Conservation (phyloP, 2,113 vertebrate species). For the Vombatus ursinus region DNA sequence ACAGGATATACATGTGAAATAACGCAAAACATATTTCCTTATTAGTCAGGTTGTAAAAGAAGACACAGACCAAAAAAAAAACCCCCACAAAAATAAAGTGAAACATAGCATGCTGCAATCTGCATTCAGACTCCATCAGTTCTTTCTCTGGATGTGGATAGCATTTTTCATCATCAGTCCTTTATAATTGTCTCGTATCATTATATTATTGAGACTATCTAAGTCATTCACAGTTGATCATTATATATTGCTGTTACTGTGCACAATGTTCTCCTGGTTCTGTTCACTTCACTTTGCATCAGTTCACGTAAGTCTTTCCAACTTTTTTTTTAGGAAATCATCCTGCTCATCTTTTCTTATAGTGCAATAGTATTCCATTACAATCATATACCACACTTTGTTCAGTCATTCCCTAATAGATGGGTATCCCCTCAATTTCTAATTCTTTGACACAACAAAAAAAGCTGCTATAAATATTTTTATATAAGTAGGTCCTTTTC, state of each 20-base stretch:
- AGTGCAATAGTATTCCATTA: background rate
- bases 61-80: background rate
- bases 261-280: background rate
- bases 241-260: background rate
- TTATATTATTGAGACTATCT: background rate
- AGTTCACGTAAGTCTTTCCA: background rate
- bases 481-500: no score
- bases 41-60: no score
- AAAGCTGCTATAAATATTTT: background rate
- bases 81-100: background rate
- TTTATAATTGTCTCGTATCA: background rate
- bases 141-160: background rate
- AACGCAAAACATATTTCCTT: background rate
- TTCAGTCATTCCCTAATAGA: background rate
- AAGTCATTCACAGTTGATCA: background rate
- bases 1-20: background rate
- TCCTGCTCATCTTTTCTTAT: background rate
- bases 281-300: background rate
- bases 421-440: background rate
- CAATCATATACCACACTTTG: background rate
- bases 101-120: background rate
- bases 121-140: background rate
- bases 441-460: background rate
- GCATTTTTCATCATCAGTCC: no score
- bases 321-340: background rate